Conservation (phyloP, 2,888 invertebrate species). For the Melinaea marsaeus region DNA sequence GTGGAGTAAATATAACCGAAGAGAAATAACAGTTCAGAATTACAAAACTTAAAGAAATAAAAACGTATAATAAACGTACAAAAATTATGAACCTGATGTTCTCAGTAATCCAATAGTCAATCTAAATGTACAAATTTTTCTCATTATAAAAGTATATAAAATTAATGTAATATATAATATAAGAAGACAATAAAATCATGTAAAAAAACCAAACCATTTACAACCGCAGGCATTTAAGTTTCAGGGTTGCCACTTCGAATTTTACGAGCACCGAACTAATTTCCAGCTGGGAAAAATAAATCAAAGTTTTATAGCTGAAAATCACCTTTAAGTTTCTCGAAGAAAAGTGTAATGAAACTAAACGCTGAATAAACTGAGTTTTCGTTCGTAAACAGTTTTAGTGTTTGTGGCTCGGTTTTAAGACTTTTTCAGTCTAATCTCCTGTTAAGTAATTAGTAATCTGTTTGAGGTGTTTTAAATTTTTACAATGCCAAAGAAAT, state of each 20-base stretch:
- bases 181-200: not conserved
- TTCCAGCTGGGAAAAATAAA: slow-evolving; percentile 23
- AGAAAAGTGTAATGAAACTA: slow-evolving; percentile 4
- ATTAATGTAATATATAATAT: not conserved
- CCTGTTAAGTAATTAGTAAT: not conserved
- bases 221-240: not conserved
- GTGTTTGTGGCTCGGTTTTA: slow-evolving; percentile 4
- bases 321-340: slow-evolving; percentile 10
- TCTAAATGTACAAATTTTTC: no score
- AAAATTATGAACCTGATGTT: no score
- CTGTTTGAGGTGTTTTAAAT: not conserved
- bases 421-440: slow-evolving; percentile 3
- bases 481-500: not conserved
- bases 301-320: slow-evolving; percentile 29
- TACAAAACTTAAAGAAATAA: no score
- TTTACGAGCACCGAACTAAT: slow-evolving; percentile 27
- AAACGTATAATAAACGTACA: no score
- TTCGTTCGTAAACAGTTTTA: slow-evolving; percentile 1
- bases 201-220: not conserved
- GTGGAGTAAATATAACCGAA: no score
- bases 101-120: no score
- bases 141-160: no score
- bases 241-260: slow-evolving; percentile 10
- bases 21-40: no score
- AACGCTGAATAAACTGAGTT: not conserved